Evolutionary conservation across 1,140 invertebrate genomes (phyloP).

Genomic region (Bicyclus anynana): DNA sequence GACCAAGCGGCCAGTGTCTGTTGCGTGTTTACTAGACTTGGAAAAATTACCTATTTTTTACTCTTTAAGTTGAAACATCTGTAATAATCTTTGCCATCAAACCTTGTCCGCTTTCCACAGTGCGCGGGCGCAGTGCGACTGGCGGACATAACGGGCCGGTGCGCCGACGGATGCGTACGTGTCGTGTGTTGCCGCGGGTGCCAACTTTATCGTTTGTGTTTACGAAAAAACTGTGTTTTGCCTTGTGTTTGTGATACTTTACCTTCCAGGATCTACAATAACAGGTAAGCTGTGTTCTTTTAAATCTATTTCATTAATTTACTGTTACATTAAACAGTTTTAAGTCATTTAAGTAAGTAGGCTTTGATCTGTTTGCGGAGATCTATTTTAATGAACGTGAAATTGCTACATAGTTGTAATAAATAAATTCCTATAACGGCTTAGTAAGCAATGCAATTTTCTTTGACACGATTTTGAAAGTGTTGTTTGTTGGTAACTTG

Average conservation of each 20-base stretch:
- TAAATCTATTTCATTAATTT: neutral
- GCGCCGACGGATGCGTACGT: slow-evolving; percentile 14
- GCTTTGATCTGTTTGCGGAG: neutral
- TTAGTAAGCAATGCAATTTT: neutral
- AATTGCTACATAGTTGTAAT: neutral
- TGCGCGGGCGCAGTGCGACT: slow-evolving; percentile 20
- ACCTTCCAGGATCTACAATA: neutral
- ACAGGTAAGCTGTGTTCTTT: slow-evolving; percentile 3
- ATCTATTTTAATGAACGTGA: neutral
- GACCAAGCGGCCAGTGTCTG: too few relatives aligned
- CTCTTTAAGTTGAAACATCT: too few relatives aligned
- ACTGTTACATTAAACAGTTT: neutral
- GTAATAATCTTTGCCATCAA: slow-evolving; percentile 16
- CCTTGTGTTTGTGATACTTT: slow-evolving; percentile 8
- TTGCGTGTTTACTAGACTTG: too few relatives aligned
- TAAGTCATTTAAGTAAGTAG: neutral
- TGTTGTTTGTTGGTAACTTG: neutral
- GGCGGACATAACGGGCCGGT: slow-evolving; percentile 30
- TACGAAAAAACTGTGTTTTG: slow-evolving; percentile 16
- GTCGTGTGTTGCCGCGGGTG: slow-evolving; percentile 5
- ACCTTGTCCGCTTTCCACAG: slow-evolving; percentile 17
- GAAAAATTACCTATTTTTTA: too few relatives aligned
- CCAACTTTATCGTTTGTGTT: neutral
- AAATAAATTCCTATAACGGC: neutral
- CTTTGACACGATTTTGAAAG: neutral